Conservation (phyloP, 2,113 vertebrate species). For the Anguilla japonica region DNA sequence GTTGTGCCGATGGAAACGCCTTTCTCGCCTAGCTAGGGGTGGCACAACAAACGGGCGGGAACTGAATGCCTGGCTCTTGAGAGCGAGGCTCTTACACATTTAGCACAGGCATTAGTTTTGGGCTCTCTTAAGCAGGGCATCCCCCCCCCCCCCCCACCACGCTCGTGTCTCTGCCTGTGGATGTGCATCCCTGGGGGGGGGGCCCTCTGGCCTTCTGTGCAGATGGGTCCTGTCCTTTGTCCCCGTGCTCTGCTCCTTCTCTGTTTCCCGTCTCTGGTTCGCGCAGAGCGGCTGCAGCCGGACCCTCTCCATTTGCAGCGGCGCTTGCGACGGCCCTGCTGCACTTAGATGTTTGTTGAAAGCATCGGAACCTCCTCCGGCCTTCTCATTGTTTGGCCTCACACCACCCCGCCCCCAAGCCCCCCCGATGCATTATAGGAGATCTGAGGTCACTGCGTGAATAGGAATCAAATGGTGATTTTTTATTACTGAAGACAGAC, state of each 20-base stretch:
- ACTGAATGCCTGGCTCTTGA: not conserved
- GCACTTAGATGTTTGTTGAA: conserved; percentile 24
- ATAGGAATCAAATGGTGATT: not conserved
- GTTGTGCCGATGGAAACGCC: not conserved
- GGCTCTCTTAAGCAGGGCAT: conserved; percentile 17
- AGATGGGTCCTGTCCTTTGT: conserved; percentile 34
- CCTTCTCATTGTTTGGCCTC: conserved; percentile 4
- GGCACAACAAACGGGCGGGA: not conserved
- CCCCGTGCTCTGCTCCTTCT: conserved; percentile 13
- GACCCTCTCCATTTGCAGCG: conserved; percentile 23
- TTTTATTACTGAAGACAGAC: conserved; percentile 1
- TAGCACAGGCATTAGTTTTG: conserved; percentile 8
- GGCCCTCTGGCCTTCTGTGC: conserved; percentile 9
- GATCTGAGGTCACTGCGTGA: not conserved
- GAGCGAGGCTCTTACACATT: conserved; percentile 28
- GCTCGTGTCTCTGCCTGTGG: conserved; percentile 14
- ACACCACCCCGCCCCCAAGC: not conserved
- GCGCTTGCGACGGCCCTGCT: conserved; percentile 14
- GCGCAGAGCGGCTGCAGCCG: not conserved
- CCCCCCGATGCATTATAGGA: not conserved
- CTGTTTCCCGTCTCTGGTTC: not conserved
- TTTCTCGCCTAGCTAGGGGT: not conserved
- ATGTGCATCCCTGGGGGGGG: conserved; percentile 21
- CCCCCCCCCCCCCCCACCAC: not conserved
- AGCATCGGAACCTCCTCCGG: conserved; percentile 1